phyloP scores from a whole-genome alignment of 64 coral and sea anemone genomes.

The Actinia equina region DNA sequence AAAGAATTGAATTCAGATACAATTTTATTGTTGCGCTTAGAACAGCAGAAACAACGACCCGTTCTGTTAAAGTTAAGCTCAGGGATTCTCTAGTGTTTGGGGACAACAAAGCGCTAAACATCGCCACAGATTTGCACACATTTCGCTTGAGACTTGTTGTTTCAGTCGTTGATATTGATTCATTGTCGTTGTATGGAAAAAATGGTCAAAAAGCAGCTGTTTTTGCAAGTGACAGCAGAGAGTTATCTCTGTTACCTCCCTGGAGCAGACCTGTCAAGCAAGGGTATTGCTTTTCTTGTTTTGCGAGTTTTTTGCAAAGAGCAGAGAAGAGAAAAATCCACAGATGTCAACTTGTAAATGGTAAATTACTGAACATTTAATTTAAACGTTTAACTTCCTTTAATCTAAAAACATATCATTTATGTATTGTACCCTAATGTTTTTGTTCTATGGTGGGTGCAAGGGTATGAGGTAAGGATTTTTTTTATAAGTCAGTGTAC shows the following conservation, averaged over 20 bases:
- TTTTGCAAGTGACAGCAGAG: slow-evolving; percentile 42
- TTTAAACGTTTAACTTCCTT: too few species aligned
- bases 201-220: slow-evolving; percentile 32
- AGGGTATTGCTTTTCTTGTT: slow-evolving; percentile 67
- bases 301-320: slow-evolving; percentile 48
- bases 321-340: background rate
- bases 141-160: slow-evolving; percentile 51
- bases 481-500: too few species aligned
- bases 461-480: background rate
- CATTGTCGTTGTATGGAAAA: slow-evolving; percentile 18
- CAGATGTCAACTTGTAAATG: slow-evolving; percentile 59
- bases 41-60: slow-evolving; percentile 34
- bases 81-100: slow-evolving; percentile 68
- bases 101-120: slow-evolving; percentile 70
- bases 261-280: slow-evolving; percentile 72
- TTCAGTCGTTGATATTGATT: slow-evolving; percentile 35
- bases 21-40: slow-evolving; percentile 26
- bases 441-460: background rate
- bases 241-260: slow-evolving; percentile 41
- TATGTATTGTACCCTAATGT: background rate
- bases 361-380: too few species aligned
- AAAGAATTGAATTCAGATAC: slow-evolving; percentile 57
- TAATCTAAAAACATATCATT: background rate
- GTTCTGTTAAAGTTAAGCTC: slow-evolving; percentile 39
- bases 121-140: slow-evolving; percentile 70